Base-by-base conservation (phyloP, 1,140 invertebrate species). In the Orius insidiosus region DNA sequence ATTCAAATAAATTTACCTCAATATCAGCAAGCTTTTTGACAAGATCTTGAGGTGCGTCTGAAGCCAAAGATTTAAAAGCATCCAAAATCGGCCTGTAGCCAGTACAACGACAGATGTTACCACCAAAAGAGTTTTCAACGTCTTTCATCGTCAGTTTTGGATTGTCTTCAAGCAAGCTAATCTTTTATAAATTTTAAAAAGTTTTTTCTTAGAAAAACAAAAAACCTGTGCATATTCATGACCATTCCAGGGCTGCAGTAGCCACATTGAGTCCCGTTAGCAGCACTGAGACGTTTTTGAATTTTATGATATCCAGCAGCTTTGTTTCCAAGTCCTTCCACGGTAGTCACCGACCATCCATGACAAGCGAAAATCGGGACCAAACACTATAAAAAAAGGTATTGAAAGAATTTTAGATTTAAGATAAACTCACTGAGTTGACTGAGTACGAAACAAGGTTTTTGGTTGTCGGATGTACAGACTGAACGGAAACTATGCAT, bases 81-180 rank as follows among this genome's bases (percentile, higher is more conserved):
- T 92, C 85, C 42, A 90, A 72, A 49, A 92, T 92, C 5, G 86
- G 80, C 46, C 86, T 66, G 54, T 92, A 92, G 14, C 87, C 87
- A 1, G 87, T 92, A 58, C 87, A 92, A 50, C 87, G 72, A 53
- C 87, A 92, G 0, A 92, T 61, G 62, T 92, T 92, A 6, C 87
- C 85, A 66, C 50, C 13, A 52, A 58, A 55, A 8, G 51, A 46
- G 19, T 48, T 46, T 57, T 85, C 80, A 6, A 85, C 67, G 53
- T 81, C 69, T 14, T 57, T 85, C 80, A 46, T 46, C 7, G 84
- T 66, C 52, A 81, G 68, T 13, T 67, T 60, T 70, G 75, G 76
- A 4, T 52, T 46, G 9, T 24, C 35, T 24, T 52, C 35, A 15
- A 50, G 6, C 16, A 52, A 43, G 31, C 52, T 51, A 36, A 6